Evolutionary conservation across 2,888 invertebrate species (phyloP), one percentile per base, ranked within the genome.

Genomic region (Troglohyphantes excavatus): DNA sequence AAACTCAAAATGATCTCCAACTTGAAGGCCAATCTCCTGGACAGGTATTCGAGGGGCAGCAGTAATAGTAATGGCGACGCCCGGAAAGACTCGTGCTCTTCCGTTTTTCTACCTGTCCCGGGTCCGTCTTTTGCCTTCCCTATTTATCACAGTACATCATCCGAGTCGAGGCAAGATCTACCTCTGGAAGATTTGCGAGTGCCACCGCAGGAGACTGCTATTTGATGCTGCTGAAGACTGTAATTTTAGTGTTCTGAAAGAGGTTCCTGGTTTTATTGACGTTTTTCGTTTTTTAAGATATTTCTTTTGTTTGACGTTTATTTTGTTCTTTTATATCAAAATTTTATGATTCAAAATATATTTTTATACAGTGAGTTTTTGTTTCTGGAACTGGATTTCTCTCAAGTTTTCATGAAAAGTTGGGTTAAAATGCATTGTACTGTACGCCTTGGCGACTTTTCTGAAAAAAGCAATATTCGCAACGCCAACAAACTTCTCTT

Each of bases 111-210:
- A 3, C 26, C 26, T 23, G 19, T 19, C 3, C 33, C 33, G 1
- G 33, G 17, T 6, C 68, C 68, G 5, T 13, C 53, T 13, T 53
- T 53, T 17, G n/a, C 17, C 33, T 68, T 68, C 9, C n/a, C 27
- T 3, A 68, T 68, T n/a, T 68, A 68, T 33, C 29, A 68, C 17
- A 68, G 68, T n/a, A 33, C 29, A 2, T 68, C 68, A 6, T 68
- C 68, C 2, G 68, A 33, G 3, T 19, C 29, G 26, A 68, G 33
- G 19, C 26, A 26, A 26, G 65, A 65, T 11, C 13, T 11, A 7
- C 65, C 65, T 13, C 2, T 13, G 13, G 9, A 19, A 11, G 9
- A 17, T 61, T 2, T 53, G 19, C 27, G 23, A 13, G 23, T 17
- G 23, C 65, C 65, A 0, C 65, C 23, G 13, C 65, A 23, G 11